phyloP scores from a whole-genome alignment of 2,797 vertebrate genomes.

The Pseudochaenichthys georgianus region DNA sequence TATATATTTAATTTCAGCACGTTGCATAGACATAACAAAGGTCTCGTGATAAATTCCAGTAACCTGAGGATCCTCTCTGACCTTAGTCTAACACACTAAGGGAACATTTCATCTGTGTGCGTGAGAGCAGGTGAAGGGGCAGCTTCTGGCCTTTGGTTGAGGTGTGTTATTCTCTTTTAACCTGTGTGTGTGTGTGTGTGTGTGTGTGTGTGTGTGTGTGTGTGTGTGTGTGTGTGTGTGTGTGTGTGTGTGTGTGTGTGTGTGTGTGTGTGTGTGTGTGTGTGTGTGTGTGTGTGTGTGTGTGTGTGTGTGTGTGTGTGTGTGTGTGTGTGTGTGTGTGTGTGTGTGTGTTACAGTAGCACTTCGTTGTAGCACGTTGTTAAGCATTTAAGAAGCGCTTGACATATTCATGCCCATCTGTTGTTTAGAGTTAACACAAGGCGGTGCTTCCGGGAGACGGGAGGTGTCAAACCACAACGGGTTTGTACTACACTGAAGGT shows the following conservation, averaged over 20 bases:
- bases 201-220: neutral
- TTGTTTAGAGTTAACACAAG: constrained; percentile 80
- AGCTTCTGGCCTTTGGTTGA: constrained; percentile 1
- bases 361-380: constrained; percentile 39
- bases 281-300: neutral
- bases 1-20: neutral
- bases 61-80: neutral
- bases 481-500: constrained; percentile 62
- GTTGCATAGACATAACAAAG: neutral
- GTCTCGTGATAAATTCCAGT: neutral
- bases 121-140: neutral
- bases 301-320: neutral
- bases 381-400: constrained; percentile 65
- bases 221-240: too few species aligned
- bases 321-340: constrained; percentile 12
- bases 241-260: too few species aligned
- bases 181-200: neutral
- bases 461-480: constrained; percentile 61
- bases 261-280: neutral
- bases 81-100: neutral
- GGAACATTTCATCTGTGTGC: neutral
- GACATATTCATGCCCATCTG: constrained; percentile 84
- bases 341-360: constrained; percentile 24
- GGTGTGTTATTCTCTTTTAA: constrained; percentile 1
- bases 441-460: constrained; percentile 60